Evolutionary conservation across 2,888 invertebrate species (phyloP), one percentile per base, ranked within the genome.

Genomic region (Lithophane semibrunnea): DNA sequence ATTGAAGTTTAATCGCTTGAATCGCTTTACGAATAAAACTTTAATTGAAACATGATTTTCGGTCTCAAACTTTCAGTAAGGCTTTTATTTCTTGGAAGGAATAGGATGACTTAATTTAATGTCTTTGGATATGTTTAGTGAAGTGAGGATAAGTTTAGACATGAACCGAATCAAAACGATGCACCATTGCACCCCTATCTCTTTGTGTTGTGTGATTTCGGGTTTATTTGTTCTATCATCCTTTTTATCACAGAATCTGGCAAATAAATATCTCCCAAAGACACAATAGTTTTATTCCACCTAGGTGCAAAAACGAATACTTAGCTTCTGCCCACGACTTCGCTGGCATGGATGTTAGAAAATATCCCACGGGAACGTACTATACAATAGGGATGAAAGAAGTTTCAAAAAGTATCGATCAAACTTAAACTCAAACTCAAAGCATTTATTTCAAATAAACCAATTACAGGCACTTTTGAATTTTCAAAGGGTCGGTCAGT

Each of bases 231-330:
- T 77, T 37, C 47, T n/a, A 58, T 58, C n/a, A 60, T 47, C 16
- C 0, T 42, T 47, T 37, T 37, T 52, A 61, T 61, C 24, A 37
- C 42, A 18, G 8, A 47, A 47, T 63, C 21, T 24, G 0, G n/a
- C 37, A 49, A 42, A 49, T 49, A 49, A 10, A 47, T n/a, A 18
- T 63, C 10, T 9, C 24, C 1, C 3, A 18, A 52, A 42, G 8
- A 64, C 9, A 64, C 9, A 82, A 49, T 63, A 54, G 42, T 49
- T 49, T 66, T 49, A 58, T 44, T 18, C 29, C 9, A 56, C 54
- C 0, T 54, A 18, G 3, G 37, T 66, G 44, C 9, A 10, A 68
- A 68, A 47, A 37, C 37, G 4, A 37, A 4, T 37, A 0, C 37
- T 37, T 37, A 37, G 37, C 5, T 5, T 37, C 37, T 37, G 5